Evolutionary conservation across 1,140 invertebrate genomes (phyloP).

Genomic region (Zaprionus tsacasi): DNA sequence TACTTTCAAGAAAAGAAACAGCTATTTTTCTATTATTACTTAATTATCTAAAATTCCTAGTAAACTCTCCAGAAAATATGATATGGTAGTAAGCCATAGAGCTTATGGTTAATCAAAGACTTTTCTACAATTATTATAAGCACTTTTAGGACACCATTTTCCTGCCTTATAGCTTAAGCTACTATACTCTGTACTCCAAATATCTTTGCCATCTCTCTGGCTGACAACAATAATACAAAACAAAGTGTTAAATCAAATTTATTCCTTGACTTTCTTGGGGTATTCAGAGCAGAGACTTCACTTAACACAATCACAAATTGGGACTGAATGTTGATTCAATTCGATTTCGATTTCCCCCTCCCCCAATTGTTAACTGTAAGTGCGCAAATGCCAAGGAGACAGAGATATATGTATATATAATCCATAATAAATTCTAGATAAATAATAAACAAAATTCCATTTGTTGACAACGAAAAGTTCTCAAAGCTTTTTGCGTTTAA

Average conservation of each 20-base stretch:
- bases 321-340: conserved; percentile 3
- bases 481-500: background rate
- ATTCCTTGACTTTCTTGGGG: background rate
- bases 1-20: no score
- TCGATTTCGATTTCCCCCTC: background rate
- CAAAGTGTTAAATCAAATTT: conserved; percentile 2
- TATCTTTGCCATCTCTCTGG: background rate
- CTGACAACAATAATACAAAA: background rate
- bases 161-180: no score
- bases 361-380: conserved; percentile 1
- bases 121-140: no score
- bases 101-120: no score
- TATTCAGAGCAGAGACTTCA: background rate
- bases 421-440: conserved; percentile 25
- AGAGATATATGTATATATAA: conserved; percentile 4
- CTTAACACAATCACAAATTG: background rate
- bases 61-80: no score
- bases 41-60: no score
- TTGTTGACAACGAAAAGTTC: background rate
- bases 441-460: conserved; percentile 22
- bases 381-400: background rate
- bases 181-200: background rate
- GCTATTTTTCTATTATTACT: no score
- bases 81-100: no score
- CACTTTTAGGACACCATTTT: no score